phyloP scores from a whole-genome alignment of 2,888 invertebrate genomes.

The Dasypogon diadema region DNA sequence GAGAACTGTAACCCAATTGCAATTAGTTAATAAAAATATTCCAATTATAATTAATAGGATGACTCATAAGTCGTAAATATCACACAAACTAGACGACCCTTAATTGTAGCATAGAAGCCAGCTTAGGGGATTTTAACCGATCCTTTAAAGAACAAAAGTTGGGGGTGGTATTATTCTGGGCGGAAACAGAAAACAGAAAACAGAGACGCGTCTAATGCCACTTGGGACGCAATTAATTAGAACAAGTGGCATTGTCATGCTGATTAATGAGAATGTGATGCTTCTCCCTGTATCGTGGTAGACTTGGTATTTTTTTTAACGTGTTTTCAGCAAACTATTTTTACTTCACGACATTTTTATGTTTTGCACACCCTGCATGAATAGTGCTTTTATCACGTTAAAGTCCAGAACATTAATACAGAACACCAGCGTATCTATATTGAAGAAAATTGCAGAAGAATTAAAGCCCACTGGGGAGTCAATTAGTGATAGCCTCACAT shows the following conservation, averaged over 20 bases:
- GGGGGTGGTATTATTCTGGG: background rate
- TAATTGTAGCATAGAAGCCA: background rate
- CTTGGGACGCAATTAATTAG: conserved; percentile 48
- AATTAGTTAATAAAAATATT: background rate
- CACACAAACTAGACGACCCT: background rate
- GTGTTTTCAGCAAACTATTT: background rate
- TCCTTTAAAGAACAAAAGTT: background rate
- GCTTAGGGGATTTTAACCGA: background rate
- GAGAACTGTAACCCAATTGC: too few relatives aligned
- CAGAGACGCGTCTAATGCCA: background rate
- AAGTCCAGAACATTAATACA: too few relatives aligned
- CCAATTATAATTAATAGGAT: background rate
- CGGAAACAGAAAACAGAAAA: background rate
- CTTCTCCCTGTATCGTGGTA: background rate
- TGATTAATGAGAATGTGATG: conserved; percentile 51
- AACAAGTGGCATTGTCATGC: conserved; percentile 49
- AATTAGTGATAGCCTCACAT: too few relatives aligned
- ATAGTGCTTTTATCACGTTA: background rate
- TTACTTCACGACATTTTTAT: background rate
- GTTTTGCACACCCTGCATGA: background rate
- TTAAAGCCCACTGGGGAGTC: too few relatives aligned
- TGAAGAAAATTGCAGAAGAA: too few relatives aligned
- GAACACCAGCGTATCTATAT: too few relatives aligned
- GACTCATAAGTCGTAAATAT: background rate
- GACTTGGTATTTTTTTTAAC: background rate